phyloP scores from a whole-genome alignment of 2,888 invertebrate species.

The Cheilosia vulpina region DNA sequence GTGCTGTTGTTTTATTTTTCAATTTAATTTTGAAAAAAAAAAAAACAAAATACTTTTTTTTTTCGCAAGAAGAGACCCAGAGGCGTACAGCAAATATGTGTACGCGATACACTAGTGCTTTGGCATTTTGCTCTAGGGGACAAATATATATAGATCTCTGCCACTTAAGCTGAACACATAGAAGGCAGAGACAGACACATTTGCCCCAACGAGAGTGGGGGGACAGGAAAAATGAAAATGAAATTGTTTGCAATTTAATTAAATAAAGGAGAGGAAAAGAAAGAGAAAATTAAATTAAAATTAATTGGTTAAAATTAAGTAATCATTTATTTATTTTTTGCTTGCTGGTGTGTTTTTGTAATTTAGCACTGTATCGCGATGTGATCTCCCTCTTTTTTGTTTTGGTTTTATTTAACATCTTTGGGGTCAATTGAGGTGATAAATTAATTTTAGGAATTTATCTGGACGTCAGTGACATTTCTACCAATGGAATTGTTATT shows the following conservation, averaged over 20 bases:
- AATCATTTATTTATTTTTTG: slow-evolving; percentile 17
- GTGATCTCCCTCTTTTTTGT: slow-evolving; percentile 11
- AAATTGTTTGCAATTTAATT: slow-evolving; percentile 55
- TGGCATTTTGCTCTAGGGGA: slow-evolving; percentile 62
- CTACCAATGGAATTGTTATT: background rate
- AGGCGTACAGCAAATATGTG: slow-evolving; percentile 60
- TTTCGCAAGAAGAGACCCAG: slow-evolving; percentile 65
- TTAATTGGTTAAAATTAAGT: slow-evolving; percentile 63
- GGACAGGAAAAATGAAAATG: background rate
- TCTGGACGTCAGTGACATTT: slow-evolving; percentile 6
- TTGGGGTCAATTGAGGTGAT: slow-evolving; percentile 53
- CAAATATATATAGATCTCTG: slow-evolving; percentile 40
- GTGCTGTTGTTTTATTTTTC: slow-evolving; percentile 35
- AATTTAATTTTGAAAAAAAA: slow-evolving; percentile 51
- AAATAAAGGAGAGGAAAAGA: slow-evolving; percentile 48
- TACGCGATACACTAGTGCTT: slow-evolving; percentile 48
- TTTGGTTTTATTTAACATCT: slow-evolving; percentile 39
- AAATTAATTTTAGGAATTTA: slow-evolving; percentile 56
- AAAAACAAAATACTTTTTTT: background rate
- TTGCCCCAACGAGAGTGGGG: slow-evolving; percentile 10
- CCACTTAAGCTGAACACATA: slow-evolving; percentile 26
- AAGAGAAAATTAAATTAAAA: slow-evolving; percentile 54
- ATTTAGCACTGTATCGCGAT: slow-evolving; percentile 2
- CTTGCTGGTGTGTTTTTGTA: background rate
- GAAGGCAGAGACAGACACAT: background rate